Conservation (phyloP, 2,113 vertebrate genomes). For the Takifugu bimaculatus region DNA sequence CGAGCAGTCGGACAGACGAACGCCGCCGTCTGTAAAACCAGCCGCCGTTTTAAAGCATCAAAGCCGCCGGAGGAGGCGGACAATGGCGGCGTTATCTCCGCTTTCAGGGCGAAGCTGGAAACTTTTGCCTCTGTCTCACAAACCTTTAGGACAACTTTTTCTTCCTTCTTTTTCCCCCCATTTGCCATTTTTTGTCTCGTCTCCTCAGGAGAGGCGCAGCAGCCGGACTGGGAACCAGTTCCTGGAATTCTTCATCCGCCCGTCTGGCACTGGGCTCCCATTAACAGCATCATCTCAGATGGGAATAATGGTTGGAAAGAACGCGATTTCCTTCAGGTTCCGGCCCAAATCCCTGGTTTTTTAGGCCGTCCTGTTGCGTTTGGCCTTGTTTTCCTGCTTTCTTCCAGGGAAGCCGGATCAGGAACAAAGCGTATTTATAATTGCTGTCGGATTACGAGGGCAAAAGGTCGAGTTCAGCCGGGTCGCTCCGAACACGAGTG, state of each 20-base stretch:
- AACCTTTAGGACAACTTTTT: not conserved
- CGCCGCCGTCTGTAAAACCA: not conserved
- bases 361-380: not conserved
- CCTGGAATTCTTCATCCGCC: too few relatives aligned
- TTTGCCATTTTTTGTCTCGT: too few relatives aligned
- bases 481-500: constrained; percentile 13
- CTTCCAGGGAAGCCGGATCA: constrained; percentile 28
- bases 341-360: too few relatives aligned
- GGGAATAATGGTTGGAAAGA: too few relatives aligned
- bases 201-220: too few relatives aligned
- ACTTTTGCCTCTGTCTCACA: constrained; percentile 3
- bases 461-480: constrained; percentile 31
- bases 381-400: constrained; percentile 26
- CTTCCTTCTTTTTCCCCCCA: too few relatives aligned
- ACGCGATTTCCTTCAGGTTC: too few relatives aligned
- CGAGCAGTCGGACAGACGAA: not conserved
- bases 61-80: not conserved
- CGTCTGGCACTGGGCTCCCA: too few relatives aligned
- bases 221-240: too few relatives aligned
- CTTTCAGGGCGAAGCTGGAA: constrained; percentile 21
- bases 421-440: constrained; percentile 38
- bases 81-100: constrained; percentile 26
- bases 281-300: too few relatives aligned
- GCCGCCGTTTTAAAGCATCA: not conserved
- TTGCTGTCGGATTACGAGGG: constrained; percentile 44